A percentile compares a stretch with the other conserved stretches of the same genome.
phyloP scores from a whole-genome alignment of 1,140 invertebrate species.

The Spodoptera litura region DNA sequence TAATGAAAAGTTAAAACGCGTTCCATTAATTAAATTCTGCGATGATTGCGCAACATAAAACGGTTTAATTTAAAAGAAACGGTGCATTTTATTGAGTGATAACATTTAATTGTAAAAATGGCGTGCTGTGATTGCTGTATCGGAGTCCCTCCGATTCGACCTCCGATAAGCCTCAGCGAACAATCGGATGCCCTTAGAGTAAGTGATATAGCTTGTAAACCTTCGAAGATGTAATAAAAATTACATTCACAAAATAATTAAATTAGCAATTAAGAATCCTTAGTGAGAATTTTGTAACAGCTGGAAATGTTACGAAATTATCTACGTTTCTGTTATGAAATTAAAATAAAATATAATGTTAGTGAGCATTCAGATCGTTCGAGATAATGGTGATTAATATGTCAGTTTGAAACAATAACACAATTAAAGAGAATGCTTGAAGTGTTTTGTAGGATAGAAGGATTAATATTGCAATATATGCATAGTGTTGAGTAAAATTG shows the following conservation, averaged over 20 bases:
- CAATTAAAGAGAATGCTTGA: neutral
- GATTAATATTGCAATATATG: slow-evolving; percentile 4
- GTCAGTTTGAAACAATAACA: neutral
- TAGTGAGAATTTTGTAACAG: slow-evolving; percentile 6
- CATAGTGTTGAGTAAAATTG: slow-evolving; percentile 48
- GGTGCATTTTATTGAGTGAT: slow-evolving; percentile 63
- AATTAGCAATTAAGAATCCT: slow-evolving; percentile 24
- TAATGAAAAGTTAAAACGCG: slow-evolving; percentile 44
- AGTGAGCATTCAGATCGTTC: neutral
- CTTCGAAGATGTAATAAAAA: slow-evolving; percentile 30
- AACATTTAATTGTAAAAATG: slow-evolving; percentile 80
- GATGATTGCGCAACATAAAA: slow-evolving; percentile 67
- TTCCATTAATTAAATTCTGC: slow-evolving; percentile 11
- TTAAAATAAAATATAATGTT: slow-evolving; percentile 1
- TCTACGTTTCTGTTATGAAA: neutral
- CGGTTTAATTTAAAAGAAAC: slow-evolving; percentile 52
- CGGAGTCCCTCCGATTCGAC: slow-evolving; percentile 88
- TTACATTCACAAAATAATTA: slow-evolving; percentile 29
- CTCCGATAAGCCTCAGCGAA: slow-evolving; percentile 91
- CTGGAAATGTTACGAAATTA: slow-evolving; percentile 1
- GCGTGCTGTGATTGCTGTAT: slow-evolving; percentile 89
- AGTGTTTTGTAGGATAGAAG: neutral
- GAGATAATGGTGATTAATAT: neutral
- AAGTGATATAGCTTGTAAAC: slow-evolving; percentile 65
- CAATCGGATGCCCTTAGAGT: slow-evolving; percentile 94